These are phyloP conservation scores for Heliothis peltigera DNA, from an alignment of 2,888 invertebrate species.

Conservation along the genomic window DNA sequence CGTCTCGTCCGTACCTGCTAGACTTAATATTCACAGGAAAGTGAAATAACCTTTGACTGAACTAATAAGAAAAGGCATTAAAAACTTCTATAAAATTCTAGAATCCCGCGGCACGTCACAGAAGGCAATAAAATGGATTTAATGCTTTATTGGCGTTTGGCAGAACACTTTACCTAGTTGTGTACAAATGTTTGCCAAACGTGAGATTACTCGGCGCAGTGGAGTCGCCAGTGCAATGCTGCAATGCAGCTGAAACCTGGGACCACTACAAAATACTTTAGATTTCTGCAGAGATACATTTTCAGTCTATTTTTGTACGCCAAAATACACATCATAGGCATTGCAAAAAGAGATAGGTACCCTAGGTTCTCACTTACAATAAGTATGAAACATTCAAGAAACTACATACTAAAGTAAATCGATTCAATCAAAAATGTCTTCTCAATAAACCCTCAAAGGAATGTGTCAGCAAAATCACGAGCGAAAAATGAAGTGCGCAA, in stretches of 20 bases:
- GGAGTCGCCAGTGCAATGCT: slow-evolving; percentile 57
- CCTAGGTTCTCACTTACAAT: too few relatives aligned
- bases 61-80: neutral
- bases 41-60: neutral
- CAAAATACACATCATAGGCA: neutral
- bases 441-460: slow-evolving; percentile 35
- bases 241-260: slow-evolving; percentile 64
- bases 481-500: slow-evolving; percentile 80
- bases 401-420: slow-evolving; percentile 4
- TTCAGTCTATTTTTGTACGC: neutral
- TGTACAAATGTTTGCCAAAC: slow-evolving; percentile 62
- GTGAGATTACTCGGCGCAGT: slow-evolving; percentile 53
- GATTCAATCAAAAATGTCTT: slow-evolving; percentile 21
- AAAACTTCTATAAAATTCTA: slow-evolving; percentile 9
- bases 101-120: slow-evolving; percentile 5
- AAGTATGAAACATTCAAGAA: neutral
- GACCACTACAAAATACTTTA: slow-evolving; percentile 22
- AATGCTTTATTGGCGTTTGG: slow-evolving; percentile 32
- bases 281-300: slow-evolving; percentile 24
- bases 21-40: neutral
- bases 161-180: slow-evolving; percentile 18
- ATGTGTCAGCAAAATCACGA: slow-evolving; percentile 54
- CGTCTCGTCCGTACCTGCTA: too few relatives aligned
- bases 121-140: slow-evolving; percentile 33
- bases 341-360: too few relatives aligned